Base-by-base conservation (phyloP, 2,113 vertebrate species). In the Lophius piscatorius region DNA sequence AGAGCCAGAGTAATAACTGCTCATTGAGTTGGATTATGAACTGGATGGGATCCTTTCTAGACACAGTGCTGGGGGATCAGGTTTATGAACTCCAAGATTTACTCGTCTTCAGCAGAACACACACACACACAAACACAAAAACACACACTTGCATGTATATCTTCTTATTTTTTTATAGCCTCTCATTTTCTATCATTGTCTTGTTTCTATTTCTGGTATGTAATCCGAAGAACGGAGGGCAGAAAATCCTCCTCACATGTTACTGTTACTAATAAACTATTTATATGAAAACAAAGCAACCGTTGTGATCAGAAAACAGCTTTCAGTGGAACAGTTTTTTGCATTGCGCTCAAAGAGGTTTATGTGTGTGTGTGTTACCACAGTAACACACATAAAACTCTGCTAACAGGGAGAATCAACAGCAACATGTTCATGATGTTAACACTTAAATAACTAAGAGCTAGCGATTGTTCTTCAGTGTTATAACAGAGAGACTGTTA, bases 221-320 rank as follows among this genome's bases (percentile, higher is more conserved):
- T 78, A 79, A 77, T 65, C 50, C 46, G 45, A 57, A 65, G 23
- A 55, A 29, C 51, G 44, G 50, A 57, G 38, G 23, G 56, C 11
- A 49, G 1, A 56, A 16, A 9, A 41, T 22, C 54, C 70, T 65
- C 52, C 49, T 49, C 33, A 62, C 67, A 70, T 74, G 65, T 79
- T 80, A 70, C 67, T 59, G 46, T 76, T 69, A 81, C 84, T 87
- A 88, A 90, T 88, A 90, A 89, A 86, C 74, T 88, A 87, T 90
- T 88, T 90, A 89, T 89, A 81, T 63, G 21, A 69, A 74, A 60
- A 67, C 40, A 67, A 57, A 42, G 21, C 17, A 24, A 14, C 24
- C 35, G 33, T 49, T 39, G 45, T 70, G 42, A 45, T 66, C 7
- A 14, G 26, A n/a, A n/a, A n/a, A 39, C 4, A 36, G 39, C 20